These are phyloP conservation scores for Sinella curviseta DNA, from an alignment of 1,140 invertebrate genomes.

Conservation along the genomic window DNA sequence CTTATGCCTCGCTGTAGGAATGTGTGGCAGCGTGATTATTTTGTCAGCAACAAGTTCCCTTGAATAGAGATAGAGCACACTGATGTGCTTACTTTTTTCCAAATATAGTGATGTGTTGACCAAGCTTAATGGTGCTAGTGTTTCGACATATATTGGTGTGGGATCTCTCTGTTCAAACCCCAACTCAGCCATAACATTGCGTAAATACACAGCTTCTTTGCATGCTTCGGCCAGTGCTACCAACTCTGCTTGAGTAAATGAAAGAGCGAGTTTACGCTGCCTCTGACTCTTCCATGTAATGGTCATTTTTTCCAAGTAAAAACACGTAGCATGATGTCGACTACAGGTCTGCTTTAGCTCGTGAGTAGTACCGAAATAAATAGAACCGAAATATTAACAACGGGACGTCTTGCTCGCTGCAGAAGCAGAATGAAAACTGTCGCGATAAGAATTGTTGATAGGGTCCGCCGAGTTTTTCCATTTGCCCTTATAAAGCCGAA, in stretches of 20 bases:
- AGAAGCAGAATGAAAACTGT: slow-evolving; percentile 30
- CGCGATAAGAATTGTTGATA: too few relatives aligned
- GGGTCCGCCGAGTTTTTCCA: too few relatives aligned
- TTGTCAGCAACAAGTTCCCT: slow-evolving; percentile 42
- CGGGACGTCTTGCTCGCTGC: too few relatives aligned
- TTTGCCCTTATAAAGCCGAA: too few relatives aligned
- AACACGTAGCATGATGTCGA: slow-evolving; percentile 52
- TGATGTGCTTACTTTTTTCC: slow-evolving; percentile 55
- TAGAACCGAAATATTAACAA: too few relatives aligned
- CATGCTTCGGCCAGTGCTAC: slow-evolving; percentile 51
- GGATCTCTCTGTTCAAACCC: slow-evolving; percentile 19
- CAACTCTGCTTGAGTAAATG: slow-evolving; percentile 53
- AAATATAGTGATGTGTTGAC: slow-evolving; percentile 52
- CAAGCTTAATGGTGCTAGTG: slow-evolving; percentile 44
- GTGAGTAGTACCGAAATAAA: too few relatives aligned
- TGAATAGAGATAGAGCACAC: slow-evolving; percentile 52
- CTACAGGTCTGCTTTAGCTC: slow-evolving; percentile 37
- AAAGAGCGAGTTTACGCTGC: slow-evolving; percentile 51
- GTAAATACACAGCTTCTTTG: slow-evolving; percentile 52
- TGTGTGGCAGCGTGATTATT: background rate
- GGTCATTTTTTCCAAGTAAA: slow-evolving; percentile 43
- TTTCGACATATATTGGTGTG: slow-evolving; percentile 49
- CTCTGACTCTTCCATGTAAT: slow-evolving; percentile 52
- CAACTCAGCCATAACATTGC: slow-evolving; percentile 50
- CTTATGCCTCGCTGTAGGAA: slow-evolving; percentile 48